Conservation (phyloP, 2,888 invertebrate species). For the Drosophila neotestacea region DNA sequence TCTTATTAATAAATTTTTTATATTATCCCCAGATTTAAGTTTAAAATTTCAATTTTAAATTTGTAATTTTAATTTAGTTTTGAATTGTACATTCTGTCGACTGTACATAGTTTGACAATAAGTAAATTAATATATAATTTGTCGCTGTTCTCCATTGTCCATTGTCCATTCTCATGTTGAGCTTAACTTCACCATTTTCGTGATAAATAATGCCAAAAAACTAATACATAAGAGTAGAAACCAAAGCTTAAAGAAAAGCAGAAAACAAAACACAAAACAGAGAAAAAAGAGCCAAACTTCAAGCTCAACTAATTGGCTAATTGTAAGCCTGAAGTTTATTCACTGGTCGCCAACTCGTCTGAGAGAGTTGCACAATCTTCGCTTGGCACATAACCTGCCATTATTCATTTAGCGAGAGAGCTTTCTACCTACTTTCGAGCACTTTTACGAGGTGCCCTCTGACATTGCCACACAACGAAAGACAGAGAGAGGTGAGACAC, state of each 20-base stretch:
- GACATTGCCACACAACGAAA: slow-evolving; percentile 40
- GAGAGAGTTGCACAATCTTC: slow-evolving; percentile 58
- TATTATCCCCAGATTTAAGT: no score
- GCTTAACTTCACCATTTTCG: slow-evolving; percentile 12
- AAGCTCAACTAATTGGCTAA: slow-evolving; percentile 63
- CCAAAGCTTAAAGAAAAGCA: slow-evolving; percentile 19
- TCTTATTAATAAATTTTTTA: no score
- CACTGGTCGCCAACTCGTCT: slow-evolving; percentile 41
- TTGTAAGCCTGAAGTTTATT: slow-evolving; percentile 55
- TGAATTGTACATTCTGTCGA: no score
- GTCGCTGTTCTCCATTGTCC: neutral
- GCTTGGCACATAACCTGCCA: slow-evolving; percentile 31
- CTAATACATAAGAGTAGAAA: slow-evolving; percentile 17
- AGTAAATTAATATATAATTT: slow-evolving; percentile 8
- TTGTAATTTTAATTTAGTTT: no score
- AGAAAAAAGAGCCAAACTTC: slow-evolving; percentile 36
- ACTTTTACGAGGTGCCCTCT: slow-evolving; percentile 45
- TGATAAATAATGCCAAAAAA: slow-evolving; percentile 29
- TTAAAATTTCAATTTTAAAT: no score
- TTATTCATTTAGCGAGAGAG: slow-evolving; percentile 22
- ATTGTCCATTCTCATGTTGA: slow-evolving; percentile 7
- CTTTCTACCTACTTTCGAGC: slow-evolving; percentile 36
- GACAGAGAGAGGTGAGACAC: neutral
- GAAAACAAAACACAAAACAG: slow-evolving; percentile 26
- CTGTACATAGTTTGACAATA: no score